Evolutionary conservation across 2,888 invertebrate genomes (phyloP).

Genomic region (Chironomus riparius): DNA sequence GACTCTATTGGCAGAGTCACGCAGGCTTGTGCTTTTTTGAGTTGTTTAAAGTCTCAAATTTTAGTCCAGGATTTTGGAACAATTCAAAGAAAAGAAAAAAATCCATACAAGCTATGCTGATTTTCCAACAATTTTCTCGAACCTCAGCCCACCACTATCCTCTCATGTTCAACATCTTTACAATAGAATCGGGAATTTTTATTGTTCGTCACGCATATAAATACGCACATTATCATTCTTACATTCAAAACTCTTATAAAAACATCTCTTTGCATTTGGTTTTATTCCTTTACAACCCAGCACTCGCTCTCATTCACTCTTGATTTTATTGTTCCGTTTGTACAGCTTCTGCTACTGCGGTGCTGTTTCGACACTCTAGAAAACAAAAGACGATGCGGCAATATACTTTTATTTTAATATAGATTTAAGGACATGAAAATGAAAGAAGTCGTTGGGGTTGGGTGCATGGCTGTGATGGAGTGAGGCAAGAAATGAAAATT

Average conservation of each 20-base stretch:
- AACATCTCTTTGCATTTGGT: background rate
- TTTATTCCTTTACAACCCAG: too few relatives aligned
- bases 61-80: too few relatives aligned
- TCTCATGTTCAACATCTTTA: background rate
- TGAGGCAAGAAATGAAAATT: background rate
- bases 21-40: too few relatives aligned
- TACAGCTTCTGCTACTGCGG: background rate
- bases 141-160: too few relatives aligned
- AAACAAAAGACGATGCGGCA: background rate
- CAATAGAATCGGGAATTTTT: background rate
- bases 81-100: too few relatives aligned
- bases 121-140: too few relatives aligned
- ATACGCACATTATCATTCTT: conserved; percentile 26
- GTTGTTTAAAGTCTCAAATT: too few relatives aligned
- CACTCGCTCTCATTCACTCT: background rate
- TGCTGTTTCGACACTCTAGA: background rate
- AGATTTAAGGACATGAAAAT: background rate
- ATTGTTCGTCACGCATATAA: conserved; percentile 25
- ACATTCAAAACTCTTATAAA: background rate
- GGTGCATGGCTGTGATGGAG: background rate
- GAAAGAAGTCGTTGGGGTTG: too few relatives aligned
- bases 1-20: too few relatives aligned
- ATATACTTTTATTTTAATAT: too few relatives aligned
- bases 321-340: background rate
- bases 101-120: too few relatives aligned